These are phyloP conservation scores for Tetropium fuscum DNA, from an alignment of 2,888 invertebrate species.

Conservation along the genomic window DNA sequence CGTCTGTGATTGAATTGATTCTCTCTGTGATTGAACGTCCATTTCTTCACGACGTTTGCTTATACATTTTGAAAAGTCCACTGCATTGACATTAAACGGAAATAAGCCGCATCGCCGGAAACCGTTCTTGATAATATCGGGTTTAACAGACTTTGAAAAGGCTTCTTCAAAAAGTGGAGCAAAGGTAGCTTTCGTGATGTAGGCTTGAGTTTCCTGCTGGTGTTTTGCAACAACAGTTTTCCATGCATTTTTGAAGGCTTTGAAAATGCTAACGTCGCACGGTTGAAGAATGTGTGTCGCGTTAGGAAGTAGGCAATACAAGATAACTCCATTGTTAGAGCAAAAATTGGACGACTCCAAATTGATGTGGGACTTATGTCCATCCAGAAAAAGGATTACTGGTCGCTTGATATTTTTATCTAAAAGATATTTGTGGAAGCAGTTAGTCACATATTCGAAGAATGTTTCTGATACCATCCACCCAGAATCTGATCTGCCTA, in stretches of 20 bases:
- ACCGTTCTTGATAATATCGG: too few relatives aligned
- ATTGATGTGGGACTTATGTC: slow-evolving; percentile 4
- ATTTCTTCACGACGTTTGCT: too few relatives aligned
- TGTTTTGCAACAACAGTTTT: too few relatives aligned
- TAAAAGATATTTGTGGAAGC: neutral
- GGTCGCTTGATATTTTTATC: neutral
- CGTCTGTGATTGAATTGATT: too few relatives aligned
- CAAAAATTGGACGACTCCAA: slow-evolving; percentile 46
- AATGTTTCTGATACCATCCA: slow-evolving; percentile 8
- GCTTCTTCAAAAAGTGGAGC: too few relatives aligned
- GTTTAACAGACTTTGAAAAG: too few relatives aligned
- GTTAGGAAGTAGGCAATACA: slow-evolving; percentile 45
- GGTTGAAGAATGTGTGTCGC: slow-evolving; percentile 49
- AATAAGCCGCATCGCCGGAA: too few relatives aligned
- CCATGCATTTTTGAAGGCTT: slow-evolving; percentile 45
- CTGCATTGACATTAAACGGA: too few relatives aligned
- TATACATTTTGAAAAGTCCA: too few relatives aligned
- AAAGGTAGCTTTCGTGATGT: too few relatives aligned
- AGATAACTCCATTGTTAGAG: slow-evolving; percentile 43
- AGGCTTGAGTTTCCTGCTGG: too few relatives aligned
- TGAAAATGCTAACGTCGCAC: slow-evolving; percentile 46
- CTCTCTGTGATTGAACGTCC: too few relatives aligned
- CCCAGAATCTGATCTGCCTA: slow-evolving; percentile 34
- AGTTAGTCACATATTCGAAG: neutral
- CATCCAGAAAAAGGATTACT: slow-evolving; percentile 28